A percentile compares a stretch with the other conserved stretches of the same genome.
phyloP scores from a whole-genome alignment of 2,113 vertebrate species.

The Arvicanthis niloticus region DNA sequence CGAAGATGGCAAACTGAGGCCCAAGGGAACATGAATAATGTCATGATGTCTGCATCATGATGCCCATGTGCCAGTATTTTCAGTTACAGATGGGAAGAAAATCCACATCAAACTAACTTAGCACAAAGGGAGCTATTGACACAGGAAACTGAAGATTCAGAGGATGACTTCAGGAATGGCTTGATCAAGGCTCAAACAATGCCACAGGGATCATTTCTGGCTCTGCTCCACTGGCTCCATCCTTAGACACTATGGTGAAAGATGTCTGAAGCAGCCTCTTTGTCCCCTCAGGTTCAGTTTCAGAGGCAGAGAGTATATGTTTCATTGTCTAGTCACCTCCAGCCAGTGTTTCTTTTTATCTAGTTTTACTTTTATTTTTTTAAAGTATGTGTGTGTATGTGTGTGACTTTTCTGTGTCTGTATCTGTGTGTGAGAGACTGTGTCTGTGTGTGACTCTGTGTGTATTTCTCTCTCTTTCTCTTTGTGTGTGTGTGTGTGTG shows the following conservation, averaged over 20 bases:
- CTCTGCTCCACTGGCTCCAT: no score
- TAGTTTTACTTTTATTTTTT: background rate
- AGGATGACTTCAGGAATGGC: background rate
- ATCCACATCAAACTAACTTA: background rate
- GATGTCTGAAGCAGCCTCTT: no score
- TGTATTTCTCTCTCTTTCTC: no score
- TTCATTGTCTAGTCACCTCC: background rate
- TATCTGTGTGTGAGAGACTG: background rate
- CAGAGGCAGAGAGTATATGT: background rate
- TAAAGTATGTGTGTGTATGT: background rate
- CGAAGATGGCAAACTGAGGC: background rate
- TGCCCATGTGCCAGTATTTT: background rate
- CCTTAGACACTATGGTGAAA: no score
- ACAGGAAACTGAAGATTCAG: background rate
- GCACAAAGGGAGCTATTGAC: background rate
- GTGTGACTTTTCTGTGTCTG: no score
- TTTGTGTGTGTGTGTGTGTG: background rate
- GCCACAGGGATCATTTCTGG: background rate
- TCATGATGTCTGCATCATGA: background rate
- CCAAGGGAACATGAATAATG: background rate
- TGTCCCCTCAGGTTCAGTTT: background rate
- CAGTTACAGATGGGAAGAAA: background rate
- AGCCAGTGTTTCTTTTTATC: background rate
- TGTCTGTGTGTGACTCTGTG: no score
- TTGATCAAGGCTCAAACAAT: conserved; percentile 5